Evolutionary conservation across 2,113 vertebrate genomes (phyloP).

Genomic region (Crocuta crocuta): DNA sequence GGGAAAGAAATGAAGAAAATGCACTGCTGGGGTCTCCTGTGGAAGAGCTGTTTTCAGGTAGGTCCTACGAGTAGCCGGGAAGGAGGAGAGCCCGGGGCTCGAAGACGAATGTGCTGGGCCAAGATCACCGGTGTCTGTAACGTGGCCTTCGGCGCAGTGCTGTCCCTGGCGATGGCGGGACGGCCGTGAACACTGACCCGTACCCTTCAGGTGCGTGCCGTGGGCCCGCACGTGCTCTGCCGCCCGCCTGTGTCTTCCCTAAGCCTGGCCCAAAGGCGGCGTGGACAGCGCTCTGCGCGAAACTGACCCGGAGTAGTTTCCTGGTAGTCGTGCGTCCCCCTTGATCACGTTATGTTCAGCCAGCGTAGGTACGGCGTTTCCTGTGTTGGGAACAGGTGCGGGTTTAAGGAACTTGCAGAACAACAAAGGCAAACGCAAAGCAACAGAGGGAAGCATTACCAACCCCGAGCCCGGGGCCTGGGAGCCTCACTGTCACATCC

Average conservation of each 20-base stretch:
- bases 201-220: neutral
- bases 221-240: neutral
- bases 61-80: neutral
- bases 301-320: neutral
- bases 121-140: neutral
- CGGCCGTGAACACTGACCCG: neutral
- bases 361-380: neutral
- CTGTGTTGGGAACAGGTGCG: neutral
- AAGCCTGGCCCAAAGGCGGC: neutral
- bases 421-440: conserved; percentile 20
- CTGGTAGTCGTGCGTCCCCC: neutral
- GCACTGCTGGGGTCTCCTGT: neutral
- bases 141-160: neutral
- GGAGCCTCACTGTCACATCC: conserved; percentile 62
- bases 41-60: neutral
- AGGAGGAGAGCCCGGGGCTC: neutral
- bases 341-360: conserved; percentile 24
- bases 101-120: neutral
- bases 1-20: neutral
- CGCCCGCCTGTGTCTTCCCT: neutral
- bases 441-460: neutral
- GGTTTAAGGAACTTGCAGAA: conserved; percentile 19
- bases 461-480: neutral
- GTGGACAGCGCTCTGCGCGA: neutral
- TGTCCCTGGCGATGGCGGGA: neutral